These are phyloP conservation scores for Tridacna crocea DNA, from an alignment of 2,888 invertebrate species.

Conservation along the genomic window DNA sequence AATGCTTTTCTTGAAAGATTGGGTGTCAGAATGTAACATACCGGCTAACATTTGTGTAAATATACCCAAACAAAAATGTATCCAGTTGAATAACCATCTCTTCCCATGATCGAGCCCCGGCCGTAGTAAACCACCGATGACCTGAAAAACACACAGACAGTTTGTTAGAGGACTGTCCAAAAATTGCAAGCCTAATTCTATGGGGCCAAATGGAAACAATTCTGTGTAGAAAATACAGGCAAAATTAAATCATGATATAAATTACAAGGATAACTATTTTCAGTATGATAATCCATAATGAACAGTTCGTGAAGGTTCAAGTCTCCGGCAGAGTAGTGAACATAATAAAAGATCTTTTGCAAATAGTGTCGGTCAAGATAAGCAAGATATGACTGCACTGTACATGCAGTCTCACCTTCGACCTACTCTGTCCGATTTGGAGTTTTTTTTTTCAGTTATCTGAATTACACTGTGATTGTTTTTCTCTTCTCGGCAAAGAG, in stretches of 20 bases:
- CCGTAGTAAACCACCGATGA: slow-evolving; percentile 5
- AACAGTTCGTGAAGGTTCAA: background rate
- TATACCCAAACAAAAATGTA: slow-evolving; percentile 5
- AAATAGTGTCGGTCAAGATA: too few relatives aligned
- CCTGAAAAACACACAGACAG: background rate
- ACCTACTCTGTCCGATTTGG: too few relatives aligned
- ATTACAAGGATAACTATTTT: background rate
- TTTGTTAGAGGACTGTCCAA: background rate
- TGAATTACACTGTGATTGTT: too few relatives aligned
- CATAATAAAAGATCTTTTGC: too few relatives aligned
- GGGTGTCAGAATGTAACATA: background rate
- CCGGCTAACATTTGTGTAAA: background rate
- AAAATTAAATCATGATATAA: background rate
- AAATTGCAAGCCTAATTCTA: background rate
- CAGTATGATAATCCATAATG: background rate
- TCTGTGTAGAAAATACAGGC: background rate
- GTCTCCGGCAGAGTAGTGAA: background rate
- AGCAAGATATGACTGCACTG: too few relatives aligned
- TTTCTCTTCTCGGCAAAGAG: too few relatives aligned
- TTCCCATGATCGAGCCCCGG: background rate
- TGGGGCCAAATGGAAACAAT: too few relatives aligned
- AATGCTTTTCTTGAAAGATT: too few relatives aligned
- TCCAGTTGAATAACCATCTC: slow-evolving; percentile 20
- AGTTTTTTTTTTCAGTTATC: too few relatives aligned
- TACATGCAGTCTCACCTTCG: too few relatives aligned